Evolutionary conservation across 37 sponge, comb jelly and placozoan species (phyloP).

Genomic region (Halisarca cf. caerulea): DNA sequence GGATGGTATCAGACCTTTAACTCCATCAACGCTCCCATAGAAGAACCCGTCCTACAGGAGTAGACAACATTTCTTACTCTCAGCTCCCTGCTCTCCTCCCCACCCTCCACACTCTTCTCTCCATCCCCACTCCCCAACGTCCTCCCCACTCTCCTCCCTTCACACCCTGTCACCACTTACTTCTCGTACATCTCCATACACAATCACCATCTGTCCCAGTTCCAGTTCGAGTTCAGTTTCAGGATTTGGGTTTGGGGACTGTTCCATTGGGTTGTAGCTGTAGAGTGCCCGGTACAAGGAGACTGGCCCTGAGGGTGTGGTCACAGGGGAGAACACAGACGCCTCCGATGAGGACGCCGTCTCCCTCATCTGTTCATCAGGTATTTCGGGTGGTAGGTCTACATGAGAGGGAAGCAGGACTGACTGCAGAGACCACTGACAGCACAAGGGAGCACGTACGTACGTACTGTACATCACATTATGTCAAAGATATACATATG

Average conservation of each 20-base stretch:
- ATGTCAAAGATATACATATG: too few species aligned
- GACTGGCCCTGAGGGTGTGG: not conserved
- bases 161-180: not conserved
- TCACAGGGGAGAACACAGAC: too few species aligned
- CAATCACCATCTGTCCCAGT: conserved; percentile 63
- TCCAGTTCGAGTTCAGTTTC: conserved; percentile 44
- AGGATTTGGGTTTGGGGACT: conserved; percentile 76
- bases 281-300: conserved; percentile 27
- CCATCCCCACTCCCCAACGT: not conserved
- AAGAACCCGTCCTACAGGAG: conserved; percentile 58
- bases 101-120: not conserved
- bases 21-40: conserved; percentile 30
- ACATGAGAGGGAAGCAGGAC: too few species aligned
- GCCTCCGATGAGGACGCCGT: too few species aligned
- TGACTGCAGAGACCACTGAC: too few species aligned
- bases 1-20: conserved; percentile 57
- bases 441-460: too few species aligned
- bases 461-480: too few species aligned
- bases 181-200: conserved; percentile 74
- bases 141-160: not conserved
- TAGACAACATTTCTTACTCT: not conserved
- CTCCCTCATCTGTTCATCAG: too few species aligned
- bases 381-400: too few species aligned
- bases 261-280: conserved; percentile 63
- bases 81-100: not conserved